phyloP scores from a whole-genome alignment of 2,113 vertebrate genomes.

The Ahaetulla prasina region DNA sequence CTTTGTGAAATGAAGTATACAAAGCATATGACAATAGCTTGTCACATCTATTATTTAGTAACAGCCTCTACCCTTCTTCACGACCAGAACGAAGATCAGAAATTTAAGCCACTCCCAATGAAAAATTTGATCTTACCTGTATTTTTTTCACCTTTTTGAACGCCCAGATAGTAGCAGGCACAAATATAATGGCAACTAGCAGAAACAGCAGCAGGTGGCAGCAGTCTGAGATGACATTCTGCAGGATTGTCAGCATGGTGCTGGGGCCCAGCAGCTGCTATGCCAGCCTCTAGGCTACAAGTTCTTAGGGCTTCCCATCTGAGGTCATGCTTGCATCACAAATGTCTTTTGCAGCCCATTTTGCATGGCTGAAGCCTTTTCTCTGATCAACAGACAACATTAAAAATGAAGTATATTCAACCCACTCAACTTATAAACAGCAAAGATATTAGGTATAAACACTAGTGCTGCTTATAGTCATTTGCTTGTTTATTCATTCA shows the following conservation, averaged over 20 bases:
- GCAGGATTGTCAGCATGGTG: slow-evolving; percentile 1
- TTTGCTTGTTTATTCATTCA: background rate
- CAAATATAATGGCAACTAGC: background rate
- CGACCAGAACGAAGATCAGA: background rate
- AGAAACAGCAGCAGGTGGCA: background rate
- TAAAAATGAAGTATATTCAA: background rate
- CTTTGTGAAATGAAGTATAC: background rate
- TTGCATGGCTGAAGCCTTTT: background rate
- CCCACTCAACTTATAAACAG: too few relatives aligned
- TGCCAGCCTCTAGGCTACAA: background rate
- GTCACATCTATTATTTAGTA: background rate
- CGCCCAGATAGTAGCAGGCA: background rate
- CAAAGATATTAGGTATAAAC: background rate
- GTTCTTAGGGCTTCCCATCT: background rate
- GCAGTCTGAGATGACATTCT: background rate
- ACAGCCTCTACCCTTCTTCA: background rate
- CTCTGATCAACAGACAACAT: background rate
- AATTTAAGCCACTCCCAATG: background rate
- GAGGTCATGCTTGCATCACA: slow-evolving; percentile 16
- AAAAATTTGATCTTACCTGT: background rate
- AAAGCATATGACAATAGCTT: background rate
- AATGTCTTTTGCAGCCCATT: background rate
- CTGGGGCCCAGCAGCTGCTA: background rate
- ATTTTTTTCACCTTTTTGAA: background rate
- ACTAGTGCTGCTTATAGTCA: background rate